A percentile compares a stretch with the other conserved stretches of the same genome.
These are phyloP conservation scores for Melanotaenia duboulayi DNA, from an alignment of 2,113 vertebrate species.

Conservation along the genomic window DNA sequence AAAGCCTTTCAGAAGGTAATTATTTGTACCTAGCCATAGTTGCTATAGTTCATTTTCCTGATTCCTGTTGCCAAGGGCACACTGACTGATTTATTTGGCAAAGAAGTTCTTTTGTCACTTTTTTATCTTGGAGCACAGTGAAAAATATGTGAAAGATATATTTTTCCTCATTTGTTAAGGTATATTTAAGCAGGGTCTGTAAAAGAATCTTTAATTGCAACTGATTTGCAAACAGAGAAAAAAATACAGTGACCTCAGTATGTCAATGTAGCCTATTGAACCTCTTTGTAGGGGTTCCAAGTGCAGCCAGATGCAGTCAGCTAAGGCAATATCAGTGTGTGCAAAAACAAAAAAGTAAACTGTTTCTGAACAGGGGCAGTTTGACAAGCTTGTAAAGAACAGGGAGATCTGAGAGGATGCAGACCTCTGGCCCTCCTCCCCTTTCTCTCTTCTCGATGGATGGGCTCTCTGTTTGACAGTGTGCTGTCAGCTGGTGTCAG, in stretches of 20 bases:
- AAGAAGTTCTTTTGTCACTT: conserved; percentile 16
- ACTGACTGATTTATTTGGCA: conserved; percentile 59
- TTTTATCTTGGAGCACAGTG: conserved; percentile 49
- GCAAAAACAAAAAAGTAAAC: neutral
- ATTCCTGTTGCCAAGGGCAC: conserved; percentile 27
- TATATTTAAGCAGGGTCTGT: conserved; percentile 50
- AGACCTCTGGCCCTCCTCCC: neutral
- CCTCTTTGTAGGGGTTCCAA: neutral
- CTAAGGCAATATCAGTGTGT: conserved; percentile 13
- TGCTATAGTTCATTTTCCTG: conserved; percentile 18
- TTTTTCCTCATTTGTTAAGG: conserved; percentile 51
- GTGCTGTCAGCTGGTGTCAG: conserved; percentile 51
- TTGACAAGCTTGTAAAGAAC: conserved; percentile 30
- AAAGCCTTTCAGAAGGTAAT: conserved; percentile 23
- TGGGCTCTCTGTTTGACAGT: conserved; percentile 35
- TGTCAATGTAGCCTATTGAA: neutral
- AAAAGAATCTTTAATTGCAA: conserved; percentile 45
- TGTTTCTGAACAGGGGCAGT: conserved; percentile 19
- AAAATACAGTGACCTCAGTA: conserved; percentile 20
- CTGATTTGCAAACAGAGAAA: conserved; percentile 49
- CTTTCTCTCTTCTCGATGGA: conserved; percentile 12
- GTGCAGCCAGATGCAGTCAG: neutral
- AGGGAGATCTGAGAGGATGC: conserved; percentile 1
- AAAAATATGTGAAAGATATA: conserved; percentile 32
- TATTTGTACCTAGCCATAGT: conserved; percentile 10